These are phyloP conservation scores for Tipula vernalis DNA, from an alignment of 2,888 invertebrate genomes.

Conservation along the genomic window DNA sequence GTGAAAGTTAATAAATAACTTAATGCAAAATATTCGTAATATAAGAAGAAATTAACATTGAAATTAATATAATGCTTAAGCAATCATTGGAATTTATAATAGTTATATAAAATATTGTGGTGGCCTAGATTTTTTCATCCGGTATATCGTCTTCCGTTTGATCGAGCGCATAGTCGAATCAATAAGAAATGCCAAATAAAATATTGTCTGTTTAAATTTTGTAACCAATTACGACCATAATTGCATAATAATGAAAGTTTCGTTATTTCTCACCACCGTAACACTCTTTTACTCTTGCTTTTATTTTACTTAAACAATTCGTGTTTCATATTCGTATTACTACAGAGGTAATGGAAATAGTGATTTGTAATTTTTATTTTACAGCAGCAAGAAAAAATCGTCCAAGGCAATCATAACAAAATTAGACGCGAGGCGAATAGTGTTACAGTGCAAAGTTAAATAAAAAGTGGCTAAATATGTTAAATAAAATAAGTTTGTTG, in stretches of 20 bases:
- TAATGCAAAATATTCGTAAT: background rate
- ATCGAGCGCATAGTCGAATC: background rate
- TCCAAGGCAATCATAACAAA: background rate
- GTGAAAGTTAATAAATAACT: background rate
- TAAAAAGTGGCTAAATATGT: background rate
- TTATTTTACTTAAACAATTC: background rate
- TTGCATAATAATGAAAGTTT: background rate
- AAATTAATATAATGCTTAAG: background rate
- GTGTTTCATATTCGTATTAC: background rate
- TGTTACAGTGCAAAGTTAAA: background rate
- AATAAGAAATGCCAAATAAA: background rate
- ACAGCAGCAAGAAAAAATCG: background rate
- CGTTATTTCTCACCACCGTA: background rate
- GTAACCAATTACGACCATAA: background rate
- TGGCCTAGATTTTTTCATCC: background rate
- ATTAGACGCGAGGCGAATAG: background rate
- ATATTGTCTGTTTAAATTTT: background rate
- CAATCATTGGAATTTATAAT: background rate
- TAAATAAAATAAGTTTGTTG: background rate
- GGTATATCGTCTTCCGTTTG: background rate
- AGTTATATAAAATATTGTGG: background rate
- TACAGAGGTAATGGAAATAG: background rate
- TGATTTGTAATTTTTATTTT: background rate
- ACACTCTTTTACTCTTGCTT: background rate
- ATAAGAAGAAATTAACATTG: background rate